Evolutionary conservation across 2,888 invertebrate species (phyloP).

Genomic region (Auanema sp.): DNA sequence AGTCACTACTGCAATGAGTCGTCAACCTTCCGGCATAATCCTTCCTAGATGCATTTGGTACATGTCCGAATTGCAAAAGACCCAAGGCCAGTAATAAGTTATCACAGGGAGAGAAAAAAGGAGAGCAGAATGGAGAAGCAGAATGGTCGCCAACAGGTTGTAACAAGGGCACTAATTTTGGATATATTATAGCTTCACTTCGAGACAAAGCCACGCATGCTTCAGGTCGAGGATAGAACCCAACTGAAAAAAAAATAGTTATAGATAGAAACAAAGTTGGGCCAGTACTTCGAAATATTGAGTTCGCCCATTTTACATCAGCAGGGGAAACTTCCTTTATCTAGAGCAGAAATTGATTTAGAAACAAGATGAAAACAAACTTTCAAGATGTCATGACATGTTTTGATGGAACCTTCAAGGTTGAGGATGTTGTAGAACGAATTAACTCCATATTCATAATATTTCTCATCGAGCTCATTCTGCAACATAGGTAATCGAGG

Average conservation of each 20-base stretch:
- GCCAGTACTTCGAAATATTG: no score
- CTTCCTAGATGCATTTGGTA: slow-evolving; percentile 2
- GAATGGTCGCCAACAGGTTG: slow-evolving; percentile 2
- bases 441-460: background rate
- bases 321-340: no score
- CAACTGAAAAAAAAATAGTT: background rate
- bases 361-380: background rate
- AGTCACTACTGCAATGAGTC: background rate
- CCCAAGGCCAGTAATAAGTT: slow-evolving; percentile 10
- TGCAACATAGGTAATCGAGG: background rate
- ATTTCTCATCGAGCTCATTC: slow-evolving; percentile 9
- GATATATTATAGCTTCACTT: slow-evolving; percentile 17
- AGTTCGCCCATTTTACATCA: no score
- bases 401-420: background rate
- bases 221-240: slow-evolving; percentile 16
- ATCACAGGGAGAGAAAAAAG: background rate
- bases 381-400: slow-evolving; percentile 8
- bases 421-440: slow-evolving; percentile 16
- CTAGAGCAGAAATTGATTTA: no score
- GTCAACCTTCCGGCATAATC: slow-evolving; percentile 4
- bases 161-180: slow-evolving; percentile 10
- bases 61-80: slow-evolving; percentile 17
- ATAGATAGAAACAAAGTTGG: background rate
- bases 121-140: background rate
- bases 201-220: slow-evolving; percentile 14